These are phyloP conservation scores for Zalophus californianus DNA, from an alignment of 2,797 vertebrate species.

Conservation along the genomic window DNA sequence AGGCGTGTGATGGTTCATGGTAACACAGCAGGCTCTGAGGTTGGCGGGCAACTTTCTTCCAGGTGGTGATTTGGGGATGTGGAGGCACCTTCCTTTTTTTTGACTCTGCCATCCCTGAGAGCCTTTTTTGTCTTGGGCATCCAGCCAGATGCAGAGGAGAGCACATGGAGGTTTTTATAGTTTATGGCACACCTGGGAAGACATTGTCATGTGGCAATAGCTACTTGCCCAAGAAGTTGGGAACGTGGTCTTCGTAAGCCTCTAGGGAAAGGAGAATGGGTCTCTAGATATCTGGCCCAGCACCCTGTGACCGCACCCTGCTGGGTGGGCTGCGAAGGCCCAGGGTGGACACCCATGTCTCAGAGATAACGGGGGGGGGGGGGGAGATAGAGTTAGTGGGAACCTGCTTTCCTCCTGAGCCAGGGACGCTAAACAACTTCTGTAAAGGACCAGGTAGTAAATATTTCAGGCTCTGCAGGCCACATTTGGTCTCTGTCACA, in stretches of 20 bases:
- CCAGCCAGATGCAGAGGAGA: neutral
- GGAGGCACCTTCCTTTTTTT: neutral
- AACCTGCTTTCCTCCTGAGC: neutral
- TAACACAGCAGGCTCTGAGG: too few relatives aligned
- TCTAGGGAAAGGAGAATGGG: neutral
- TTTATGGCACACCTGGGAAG: neutral
- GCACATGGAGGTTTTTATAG: neutral
- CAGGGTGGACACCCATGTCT: too few relatives aligned
- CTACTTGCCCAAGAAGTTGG: neutral
- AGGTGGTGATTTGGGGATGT: neutral
- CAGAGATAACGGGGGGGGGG: neutral
- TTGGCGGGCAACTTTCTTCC: neutral
- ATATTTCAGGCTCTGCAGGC: neutral
- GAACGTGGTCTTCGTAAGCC: neutral
- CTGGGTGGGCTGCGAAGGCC: neutral
- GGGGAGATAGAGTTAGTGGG: neutral
- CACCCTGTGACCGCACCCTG: neutral
- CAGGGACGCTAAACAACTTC: too few relatives aligned
- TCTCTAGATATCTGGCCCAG: neutral
- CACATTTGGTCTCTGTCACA: neutral
- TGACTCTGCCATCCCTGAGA: neutral
- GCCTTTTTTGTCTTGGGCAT: neutral
- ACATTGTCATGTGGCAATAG: neutral
- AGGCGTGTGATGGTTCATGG: rapidly evolving
- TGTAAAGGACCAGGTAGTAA: neutral